Base-by-base conservation (phyloP, 2,888 invertebrate species). In the Fragum whitleyi region DNA sequence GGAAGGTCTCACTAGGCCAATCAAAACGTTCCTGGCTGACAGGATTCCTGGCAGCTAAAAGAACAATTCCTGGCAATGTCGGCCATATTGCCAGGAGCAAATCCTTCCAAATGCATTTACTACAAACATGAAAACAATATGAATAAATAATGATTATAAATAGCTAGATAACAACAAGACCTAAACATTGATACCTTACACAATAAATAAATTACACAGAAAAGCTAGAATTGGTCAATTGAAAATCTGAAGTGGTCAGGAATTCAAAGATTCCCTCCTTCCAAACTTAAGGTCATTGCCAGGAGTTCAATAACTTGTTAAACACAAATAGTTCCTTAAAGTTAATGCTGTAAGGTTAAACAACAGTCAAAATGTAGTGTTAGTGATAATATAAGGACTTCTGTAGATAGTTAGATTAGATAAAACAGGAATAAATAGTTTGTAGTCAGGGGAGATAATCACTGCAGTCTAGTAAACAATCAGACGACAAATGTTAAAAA, bases 51-150 rank as follows among this genome's bases (percentile, higher is more conserved):
- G n/a, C 47, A 19, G 47, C 2, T 19, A 47, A 47, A 3, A 47
- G 47, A 47, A 47, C n/a, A 47, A 47, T 47, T 47, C 47, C 47
- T 19, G 47, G 47, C 47, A 14, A 47, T 47, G 14, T 47, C 47
- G 47, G 47, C 47, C 47, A 47, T 47, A n/a, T 47, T 47, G 47
- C 47, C 47, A 47, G 47, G n/a, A 47, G 47, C 47, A 47, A 47
- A 9, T 47, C 47, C 47, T 47, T 14, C n/a, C 47, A 47, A 3
- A 5, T 47, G 47, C 47, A 47, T 9, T 9, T 47, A 47, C 47
- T 47, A 14, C n/a, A 9, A 47, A 47, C 47, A 19, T 47, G 47
- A 47, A 14, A 47, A 47, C 19, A 47, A 19, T 9, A 19, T 14
- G 47, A 47, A 47, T 47, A 14, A 47, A 14, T 36, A 36, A 36